Base-by-base conservation (phyloP, 2,113 vertebrate species). In the Menidia beryllina region DNA sequence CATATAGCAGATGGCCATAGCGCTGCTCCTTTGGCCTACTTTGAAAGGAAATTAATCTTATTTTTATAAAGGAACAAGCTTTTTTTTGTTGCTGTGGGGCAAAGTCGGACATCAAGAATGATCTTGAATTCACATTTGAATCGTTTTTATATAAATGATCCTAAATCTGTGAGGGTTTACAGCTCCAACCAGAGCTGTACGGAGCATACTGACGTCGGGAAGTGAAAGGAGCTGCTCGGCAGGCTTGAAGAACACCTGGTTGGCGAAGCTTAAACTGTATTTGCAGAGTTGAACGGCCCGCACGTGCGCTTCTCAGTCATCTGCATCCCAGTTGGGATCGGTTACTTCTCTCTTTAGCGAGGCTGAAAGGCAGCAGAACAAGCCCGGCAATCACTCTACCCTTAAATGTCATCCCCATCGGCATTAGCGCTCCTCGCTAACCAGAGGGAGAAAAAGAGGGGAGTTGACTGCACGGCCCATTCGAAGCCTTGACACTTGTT, bases 381-480 rank as follows among this genome's bases (percentile, higher is more conserved):
- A 75, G 72, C 47, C 12, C 25, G 79, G 72, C 82, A 74, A 64
- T 90, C 85, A 81, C 62, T 81, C 77, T 71, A 65, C 73, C 56
- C 50, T 87, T 87, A 88, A 87, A 86, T 71, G 81, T 86, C 84
- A 79, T 84, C 74, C 85, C 85, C 72, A 87, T 89, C 84, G 84
- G 81, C 81, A 87, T 87, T 81, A 89, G 77, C 74, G 65, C 80
- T 72, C 56, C 82, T 79, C 85, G 84, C 70, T 74, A 85, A 86
- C 82, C 78, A 78, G 69, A 72, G 79, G 67, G 75, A 62, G 59
- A 21, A 30, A 50, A 43, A 23, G 23, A 1, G 57, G 57, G 71
- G 74, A n/a, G 53, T 23, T 9, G 65, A 84, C 77, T 82, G 69
- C 69, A 39, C 54, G 48, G 72, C 75, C 76, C 63, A 71, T 87